Evolutionary conservation across 2,888 invertebrate species (phyloP).

Genomic region (Prosopocoilus inquinatus): DNA sequence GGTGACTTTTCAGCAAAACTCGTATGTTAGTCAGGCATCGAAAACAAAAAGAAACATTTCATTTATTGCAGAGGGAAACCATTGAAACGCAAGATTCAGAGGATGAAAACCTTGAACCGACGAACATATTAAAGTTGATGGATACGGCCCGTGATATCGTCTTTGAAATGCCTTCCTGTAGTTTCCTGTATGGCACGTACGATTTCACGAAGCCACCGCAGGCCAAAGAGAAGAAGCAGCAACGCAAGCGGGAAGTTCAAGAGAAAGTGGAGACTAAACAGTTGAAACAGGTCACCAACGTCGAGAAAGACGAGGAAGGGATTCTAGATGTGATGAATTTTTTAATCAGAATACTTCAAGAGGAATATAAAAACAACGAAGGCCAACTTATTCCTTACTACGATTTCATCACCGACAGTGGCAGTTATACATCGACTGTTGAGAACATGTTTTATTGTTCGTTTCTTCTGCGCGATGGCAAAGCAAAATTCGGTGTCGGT

Average conservation of each 20-base stretch:
- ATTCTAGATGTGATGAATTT: conserved; percentile 57
- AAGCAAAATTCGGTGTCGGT: conserved; percentile 55
- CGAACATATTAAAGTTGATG: conserved; percentile 46
- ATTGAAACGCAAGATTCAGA: conserved; percentile 35
- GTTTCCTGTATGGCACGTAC: conserved; percentile 54
- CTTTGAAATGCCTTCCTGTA: conserved; percentile 40
- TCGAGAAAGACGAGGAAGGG: conserved; percentile 57
- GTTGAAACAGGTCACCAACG: conserved; percentile 54
- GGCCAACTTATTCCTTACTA: conserved; percentile 57
- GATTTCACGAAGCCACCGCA: conserved; percentile 39
- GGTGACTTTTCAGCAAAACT: conserved; percentile 53
- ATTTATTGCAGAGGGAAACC: conserved; percentile 3
- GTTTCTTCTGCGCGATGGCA: conserved; percentile 60
- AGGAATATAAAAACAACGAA: conserved; percentile 48
- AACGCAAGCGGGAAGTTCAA: conserved; percentile 33
- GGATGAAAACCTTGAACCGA: conserved; percentile 40
- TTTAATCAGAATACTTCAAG: conserved; percentile 52
- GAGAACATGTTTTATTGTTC: conserved; percentile 67
- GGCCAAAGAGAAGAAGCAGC: conserved; percentile 41
- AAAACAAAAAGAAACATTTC: background rate
- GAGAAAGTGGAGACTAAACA: conserved; percentile 47
- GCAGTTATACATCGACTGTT: conserved; percentile 58
- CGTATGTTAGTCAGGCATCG: conserved; percentile 39
- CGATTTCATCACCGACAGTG: conserved; percentile 59
- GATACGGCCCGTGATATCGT: conserved; percentile 38